These are phyloP conservation scores for Clarias laeviceps DNA, from an alignment of 2,797 vertebrate genomes.

Conservation along the genomic window DNA sequence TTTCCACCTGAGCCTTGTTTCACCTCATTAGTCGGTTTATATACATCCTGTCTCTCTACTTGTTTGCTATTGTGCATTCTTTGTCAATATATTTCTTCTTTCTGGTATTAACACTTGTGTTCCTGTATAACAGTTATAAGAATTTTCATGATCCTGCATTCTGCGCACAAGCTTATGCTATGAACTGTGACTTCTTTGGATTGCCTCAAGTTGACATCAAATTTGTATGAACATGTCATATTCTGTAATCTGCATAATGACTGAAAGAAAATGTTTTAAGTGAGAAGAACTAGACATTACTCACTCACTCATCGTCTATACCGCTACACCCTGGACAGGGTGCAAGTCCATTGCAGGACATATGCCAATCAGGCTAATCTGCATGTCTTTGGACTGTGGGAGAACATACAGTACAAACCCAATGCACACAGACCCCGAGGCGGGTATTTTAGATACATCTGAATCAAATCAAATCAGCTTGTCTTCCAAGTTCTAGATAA, in stretches of 20 bases:
- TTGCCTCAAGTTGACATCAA: background rate
- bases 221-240: background rate
- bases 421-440: too few relatives aligned
- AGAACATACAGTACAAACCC: too few relatives aligned
- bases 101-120: background rate
- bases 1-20: slow-evolving; percentile 14
- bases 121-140: slow-evolving; percentile 3
- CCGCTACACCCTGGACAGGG: too few relatives aligned
- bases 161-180: background rate
- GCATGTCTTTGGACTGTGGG: too few relatives aligned
- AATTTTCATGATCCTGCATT: background rate
- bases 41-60: background rate
- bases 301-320: too few relatives aligned
- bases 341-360: too few relatives aligned
- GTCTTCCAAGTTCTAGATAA: background rate
- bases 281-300: background rate
- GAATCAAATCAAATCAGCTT: background rate
- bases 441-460: background rate
- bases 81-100: background rate
- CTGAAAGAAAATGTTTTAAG: background rate
- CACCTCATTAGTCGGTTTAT: background rate
- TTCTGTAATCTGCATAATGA: background rate
- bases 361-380: too few relatives aligned
- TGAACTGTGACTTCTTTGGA: background rate
- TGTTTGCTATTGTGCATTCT: background rate